Evolutionary conservation across 1,140 invertebrate genomes (phyloP).

Genomic region (Uloborus diversus): DNA sequence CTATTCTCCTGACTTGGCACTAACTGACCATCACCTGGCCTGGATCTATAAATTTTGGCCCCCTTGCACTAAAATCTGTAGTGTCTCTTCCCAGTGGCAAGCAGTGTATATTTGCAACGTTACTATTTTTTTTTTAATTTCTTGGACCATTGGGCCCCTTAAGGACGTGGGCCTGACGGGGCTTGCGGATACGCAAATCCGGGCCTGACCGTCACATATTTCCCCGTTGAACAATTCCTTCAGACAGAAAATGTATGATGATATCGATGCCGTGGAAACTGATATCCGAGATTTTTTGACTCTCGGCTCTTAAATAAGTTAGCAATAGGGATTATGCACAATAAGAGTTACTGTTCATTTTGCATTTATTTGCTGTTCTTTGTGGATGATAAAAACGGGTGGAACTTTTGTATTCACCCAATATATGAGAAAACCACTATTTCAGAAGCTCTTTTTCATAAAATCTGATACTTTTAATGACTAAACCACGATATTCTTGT

Average conservation of each 20-base stretch:
- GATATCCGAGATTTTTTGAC: neutral
- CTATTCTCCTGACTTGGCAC: neutral
- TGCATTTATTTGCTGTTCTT: constrained; percentile 2
- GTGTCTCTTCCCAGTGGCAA: no score
- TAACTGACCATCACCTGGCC: neutral
- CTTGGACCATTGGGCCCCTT: no score
- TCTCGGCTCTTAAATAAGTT: neutral
- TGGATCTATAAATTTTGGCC: no score
- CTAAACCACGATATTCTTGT: no score
- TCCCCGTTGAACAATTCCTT: neutral
- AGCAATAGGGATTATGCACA: constrained; percentile 1
- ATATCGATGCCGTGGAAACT: neutral
- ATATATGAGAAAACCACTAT: neutral
- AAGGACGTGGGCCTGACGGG: no score
- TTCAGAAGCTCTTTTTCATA: neutral
- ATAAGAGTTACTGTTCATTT: neutral
- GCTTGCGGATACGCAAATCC: no score
- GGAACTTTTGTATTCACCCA: neutral
- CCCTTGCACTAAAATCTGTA: no score
- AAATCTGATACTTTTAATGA: no score
- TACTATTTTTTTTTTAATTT: no score
- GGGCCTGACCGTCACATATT: no score
- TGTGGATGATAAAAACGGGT: neutral
- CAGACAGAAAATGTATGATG: neutral
- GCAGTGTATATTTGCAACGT: no score